Evolutionary conservation across 2,888 invertebrate genomes (phyloP), one percentile per base, ranked within the genome.

Genomic region (Drosophila algonquin): DNA sequence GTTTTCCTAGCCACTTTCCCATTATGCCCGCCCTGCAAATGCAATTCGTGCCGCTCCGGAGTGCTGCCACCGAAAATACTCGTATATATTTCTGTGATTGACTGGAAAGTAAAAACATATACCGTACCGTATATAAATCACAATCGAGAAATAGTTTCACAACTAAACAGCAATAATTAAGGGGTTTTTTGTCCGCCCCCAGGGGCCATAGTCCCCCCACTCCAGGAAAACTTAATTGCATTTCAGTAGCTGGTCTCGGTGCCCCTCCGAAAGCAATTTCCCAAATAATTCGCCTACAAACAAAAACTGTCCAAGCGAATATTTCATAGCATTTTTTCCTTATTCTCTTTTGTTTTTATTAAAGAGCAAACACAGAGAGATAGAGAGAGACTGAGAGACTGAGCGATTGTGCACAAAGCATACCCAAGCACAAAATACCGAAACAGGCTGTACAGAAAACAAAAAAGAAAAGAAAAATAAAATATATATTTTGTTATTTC

Each of bases 101-200:
- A 55, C 50, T 50, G 68, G 40, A n/a, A 7, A 14, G 40, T 14
- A 7, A 14, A 14, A 5, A 4, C 54, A 9, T 48, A 27, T 56
- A 30, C 21, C 2, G 21, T 3, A 3, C 3, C 21, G 21, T 56
- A 47, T 57, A 67, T 67, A 67, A 67, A 57, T 70, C 67, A 56
- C 69, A 67, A 57, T 70, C 68, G 69, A 44, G 63, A 76, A 79
- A n/a, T n/a, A 7, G 6, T 65, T 62, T 76, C 57, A 50, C 52
- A 72, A 59, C 73, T 76, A 63, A 75, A 60, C 64, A 63, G 59
- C 50, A 57, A 62, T 68, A 81, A 87, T 84, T 81, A 81, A 79
- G 69, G 65, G 70, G 44, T 62, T 46, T 63, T 63, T 60, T 60
- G 52, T 5, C 59, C 47, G 24, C 16, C 40, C n/a, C 1, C 1